Percentiles rank a stretch among this genome's conserved stretches.
These are phyloP conservation scores for Chrysina gloriosa DNA, from an alignment of 2,888 invertebrate species.

Conservation along the genomic window DNA sequence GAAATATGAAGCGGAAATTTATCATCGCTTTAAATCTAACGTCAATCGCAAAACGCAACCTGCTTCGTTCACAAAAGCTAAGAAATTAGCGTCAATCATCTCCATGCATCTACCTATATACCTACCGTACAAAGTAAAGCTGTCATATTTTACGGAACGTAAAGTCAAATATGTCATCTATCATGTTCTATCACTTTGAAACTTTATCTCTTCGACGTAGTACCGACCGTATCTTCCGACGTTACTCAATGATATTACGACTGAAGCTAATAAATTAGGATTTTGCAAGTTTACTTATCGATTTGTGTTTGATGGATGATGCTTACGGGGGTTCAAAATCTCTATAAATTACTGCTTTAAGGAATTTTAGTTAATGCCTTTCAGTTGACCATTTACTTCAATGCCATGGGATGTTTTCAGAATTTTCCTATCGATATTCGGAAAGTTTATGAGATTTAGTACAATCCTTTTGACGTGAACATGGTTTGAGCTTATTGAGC, in stretches of 20 bases:
- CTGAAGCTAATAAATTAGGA: not conserved
- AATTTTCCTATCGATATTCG: too few relatives aligned
- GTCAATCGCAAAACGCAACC: not conserved
- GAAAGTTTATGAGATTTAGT: too few relatives aligned
- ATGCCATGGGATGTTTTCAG: too few relatives aligned
- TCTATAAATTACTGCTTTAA: too few relatives aligned
- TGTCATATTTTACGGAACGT: not conserved
- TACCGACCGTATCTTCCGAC: not conserved
- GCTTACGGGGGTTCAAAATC: too few relatives aligned
- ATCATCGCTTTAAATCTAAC: not conserved
- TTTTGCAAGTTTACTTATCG: not conserved
- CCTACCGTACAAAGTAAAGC: not conserved
- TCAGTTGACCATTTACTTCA: too few relatives aligned
- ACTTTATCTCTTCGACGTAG: not conserved
- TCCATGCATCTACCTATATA: not conserved
- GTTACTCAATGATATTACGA: not conserved
- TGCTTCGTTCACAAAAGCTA: not conserved
- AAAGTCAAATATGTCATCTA: not conserved
- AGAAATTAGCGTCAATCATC: constrained; percentile 17
- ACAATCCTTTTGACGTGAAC: too few relatives aligned
- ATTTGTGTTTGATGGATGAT: not conserved
- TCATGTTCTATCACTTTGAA: not conserved
- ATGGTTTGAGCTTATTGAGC: too few relatives aligned
- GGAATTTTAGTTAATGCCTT: too few relatives aligned
- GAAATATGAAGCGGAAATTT: not conserved